Evolutionary conservation across 2,113 vertebrate genomes (phyloP), one percentile per base, ranked within the genome.

Genomic region (Oryzias javanicus): DNA sequence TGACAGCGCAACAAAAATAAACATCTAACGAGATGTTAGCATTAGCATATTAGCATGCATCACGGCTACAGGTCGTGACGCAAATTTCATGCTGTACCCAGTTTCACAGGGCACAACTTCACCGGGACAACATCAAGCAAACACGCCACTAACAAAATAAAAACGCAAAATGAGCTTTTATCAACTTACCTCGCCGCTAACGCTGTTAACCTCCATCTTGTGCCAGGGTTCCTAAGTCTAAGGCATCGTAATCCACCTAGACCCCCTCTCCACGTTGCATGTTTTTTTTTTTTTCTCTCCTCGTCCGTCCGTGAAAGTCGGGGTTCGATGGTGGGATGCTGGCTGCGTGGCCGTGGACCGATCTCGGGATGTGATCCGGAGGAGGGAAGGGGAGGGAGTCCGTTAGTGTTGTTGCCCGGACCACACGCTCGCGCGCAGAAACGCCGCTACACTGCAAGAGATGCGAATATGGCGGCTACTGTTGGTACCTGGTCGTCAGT

Each of bases 121-220:
- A 79, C 64, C 35, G 27, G 76, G 61, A 55, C 70, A 40, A 47
- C 62, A 49, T 42, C 14, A 49, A 49, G 52, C 24, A 18, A 27
- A 72, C 66, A 49, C 55, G 35, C 7, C 0, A 14, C 12, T 1
- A 27, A 42, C 4, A 13, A 49, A 17, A 78, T 55, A 6, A 18
- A 44, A 0, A 72, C 12, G 44, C 55, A 64, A 50, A 49, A 16
- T 65, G 20, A 50, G 19, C 27, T 20, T 35, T 35, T 42, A 7
- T 67, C 40, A 42, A 88, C 90, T 84, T 87, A 92, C 89, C 90
- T 91, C 91, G 69, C 89, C 82, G 76, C 91, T 88, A 68, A 91
- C 86, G 84, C 89, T 89, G 82, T 89, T 92, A 88, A 94, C 90
- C 89, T 96, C 95, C 94, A 96, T 95, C 90, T 93, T 93, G 90